Percentiles rank a stretch among this genome's conserved stretches.
Evolutionary conservation across 1,140 invertebrate species (phyloP).

Genomic region (Pseudomyrmex pallidus): DNA sequence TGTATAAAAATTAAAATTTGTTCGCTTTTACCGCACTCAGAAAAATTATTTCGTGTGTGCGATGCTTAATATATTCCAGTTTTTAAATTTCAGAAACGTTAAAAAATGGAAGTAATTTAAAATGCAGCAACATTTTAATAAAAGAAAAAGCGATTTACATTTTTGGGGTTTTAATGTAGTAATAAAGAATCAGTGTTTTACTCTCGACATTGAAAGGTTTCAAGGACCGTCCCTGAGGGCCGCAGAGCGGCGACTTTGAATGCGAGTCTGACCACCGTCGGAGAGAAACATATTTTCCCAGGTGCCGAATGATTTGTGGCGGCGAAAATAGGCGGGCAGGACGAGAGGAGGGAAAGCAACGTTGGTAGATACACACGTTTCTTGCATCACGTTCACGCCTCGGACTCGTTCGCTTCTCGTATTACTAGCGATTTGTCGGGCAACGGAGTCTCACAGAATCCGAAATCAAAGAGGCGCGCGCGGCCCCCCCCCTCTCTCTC

Average conservation of each 20-base stretch:
- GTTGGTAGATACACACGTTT: slow-evolving; percentile 5
- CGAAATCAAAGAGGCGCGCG: slow-evolving; percentile 8
- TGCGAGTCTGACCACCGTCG: slow-evolving; percentile 42
- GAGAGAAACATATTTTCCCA: slow-evolving; percentile 69
- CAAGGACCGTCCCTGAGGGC: background rate
- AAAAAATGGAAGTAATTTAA: background rate
- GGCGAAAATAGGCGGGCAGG: slow-evolving; percentile 73
- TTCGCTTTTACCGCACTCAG: background rate
- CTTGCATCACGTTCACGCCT: slow-evolving; percentile 11
- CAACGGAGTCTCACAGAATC: slow-evolving; percentile 48
- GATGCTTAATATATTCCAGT: background rate
- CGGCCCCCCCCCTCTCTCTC: background rate
- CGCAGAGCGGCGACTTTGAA: slow-evolving; percentile 23
- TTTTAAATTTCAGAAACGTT: background rate
- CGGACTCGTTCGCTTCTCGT: slow-evolving; percentile 1
- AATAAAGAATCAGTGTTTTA: slow-evolving; percentile 9
- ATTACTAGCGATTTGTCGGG: slow-evolving; percentile 55
- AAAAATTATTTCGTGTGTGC: background rate
- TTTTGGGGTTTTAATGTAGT: background rate
- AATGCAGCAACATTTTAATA: background rate
- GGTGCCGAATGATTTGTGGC: slow-evolving; percentile 77
- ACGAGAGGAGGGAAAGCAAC: slow-evolving; percentile 53
- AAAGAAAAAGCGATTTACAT: background rate
- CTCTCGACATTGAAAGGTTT: background rate
- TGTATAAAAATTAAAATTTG: background rate